Base-by-base conservation (phyloP, 2,113 vertebrate genomes). In the Nettapus auritus region DNA sequence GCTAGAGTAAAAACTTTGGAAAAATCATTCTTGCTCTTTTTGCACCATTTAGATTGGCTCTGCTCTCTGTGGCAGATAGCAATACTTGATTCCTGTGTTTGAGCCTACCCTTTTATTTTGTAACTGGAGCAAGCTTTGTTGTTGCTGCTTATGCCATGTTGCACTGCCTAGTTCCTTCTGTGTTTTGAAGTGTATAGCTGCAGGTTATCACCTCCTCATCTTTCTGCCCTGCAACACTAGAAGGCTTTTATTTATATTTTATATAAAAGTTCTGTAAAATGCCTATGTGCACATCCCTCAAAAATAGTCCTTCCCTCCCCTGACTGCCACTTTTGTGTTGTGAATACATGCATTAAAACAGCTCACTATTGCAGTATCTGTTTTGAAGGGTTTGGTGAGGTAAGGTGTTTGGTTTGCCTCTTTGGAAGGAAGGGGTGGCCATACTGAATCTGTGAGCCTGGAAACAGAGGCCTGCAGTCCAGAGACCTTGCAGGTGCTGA, bases 241-340 rank as follows among this genome's bases (percentile, higher is more conserved):
- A 48, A 36, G 8, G 8, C 2, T 50, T 50, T 50, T 50, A 50
- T 50, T 79, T 62, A 44, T 83, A 50, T 36, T 23, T 26, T 0
- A 11, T 50, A 6, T 36, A 23, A 46, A n/a, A 34, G 28, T 3
- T 74, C 73, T 34, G 8, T 44, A 48, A 42, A 92, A 9, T 3
- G 31, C 5, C 4, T 50, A 9, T 29, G 8, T 18, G 10, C 1
- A 7, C 1, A 2, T 69, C 2, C 62, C 14, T 36, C 6, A 1
- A 48, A 48, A 48, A 48, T 19, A 46, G 42, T 42, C 42, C 42
- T 15, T 42, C 4, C 55, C 57, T 12, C 5, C 34, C 6, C 8
- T 34, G 17, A 4, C 80, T 13, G 3, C 29, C 1, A 0, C 12
- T 81, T 74, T 12, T 52, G 6, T 46, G 0, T 36, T 46, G 6